Percentiles rank a stretch among this genome's conserved stretches.
Conservation (phyloP, 2,888 invertebrate genomes). For the Rugalucina vietnamica region DNA sequence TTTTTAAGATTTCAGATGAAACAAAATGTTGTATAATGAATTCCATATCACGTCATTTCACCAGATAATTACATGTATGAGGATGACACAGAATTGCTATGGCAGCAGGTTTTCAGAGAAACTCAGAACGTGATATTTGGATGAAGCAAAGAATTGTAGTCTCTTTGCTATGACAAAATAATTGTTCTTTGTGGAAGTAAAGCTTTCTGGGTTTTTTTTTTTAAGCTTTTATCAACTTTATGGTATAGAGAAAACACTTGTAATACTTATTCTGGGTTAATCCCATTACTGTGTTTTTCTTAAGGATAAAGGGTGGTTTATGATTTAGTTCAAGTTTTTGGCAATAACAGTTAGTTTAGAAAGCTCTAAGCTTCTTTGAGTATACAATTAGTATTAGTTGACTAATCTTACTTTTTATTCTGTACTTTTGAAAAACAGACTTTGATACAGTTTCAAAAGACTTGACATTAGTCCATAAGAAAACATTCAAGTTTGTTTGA, state of each 20-base stretch:
- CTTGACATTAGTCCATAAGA: no score
- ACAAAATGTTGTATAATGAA: constrained; percentile 6
- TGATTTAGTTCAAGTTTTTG: not conserved
- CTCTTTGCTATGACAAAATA: no score
- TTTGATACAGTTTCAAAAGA: not conserved
- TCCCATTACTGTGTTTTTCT: constrained; percentile 10
- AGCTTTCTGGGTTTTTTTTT: no score
- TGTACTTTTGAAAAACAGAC: not conserved
- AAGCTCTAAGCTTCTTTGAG: not conserved
- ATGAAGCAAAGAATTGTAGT: no score
- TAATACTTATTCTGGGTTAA: not conserved
- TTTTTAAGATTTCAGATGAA: not conserved
- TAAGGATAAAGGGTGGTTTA: not conserved
- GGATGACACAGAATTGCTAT: not conserved
- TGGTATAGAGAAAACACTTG: not conserved
- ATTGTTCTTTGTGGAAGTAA: no score
- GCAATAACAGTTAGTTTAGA: not conserved
- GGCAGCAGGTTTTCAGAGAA: not conserved
- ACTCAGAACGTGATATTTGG: not conserved
- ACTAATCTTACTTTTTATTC: not conserved
- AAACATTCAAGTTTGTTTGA: no score
- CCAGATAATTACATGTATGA: not conserved
- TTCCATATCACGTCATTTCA: constrained; percentile 10
- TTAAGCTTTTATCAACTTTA: no score
- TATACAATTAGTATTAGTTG: not conserved